Evolutionary conservation across 2,113 vertebrate species (phyloP).

Genomic region (Probosciger aterrimus): DNA sequence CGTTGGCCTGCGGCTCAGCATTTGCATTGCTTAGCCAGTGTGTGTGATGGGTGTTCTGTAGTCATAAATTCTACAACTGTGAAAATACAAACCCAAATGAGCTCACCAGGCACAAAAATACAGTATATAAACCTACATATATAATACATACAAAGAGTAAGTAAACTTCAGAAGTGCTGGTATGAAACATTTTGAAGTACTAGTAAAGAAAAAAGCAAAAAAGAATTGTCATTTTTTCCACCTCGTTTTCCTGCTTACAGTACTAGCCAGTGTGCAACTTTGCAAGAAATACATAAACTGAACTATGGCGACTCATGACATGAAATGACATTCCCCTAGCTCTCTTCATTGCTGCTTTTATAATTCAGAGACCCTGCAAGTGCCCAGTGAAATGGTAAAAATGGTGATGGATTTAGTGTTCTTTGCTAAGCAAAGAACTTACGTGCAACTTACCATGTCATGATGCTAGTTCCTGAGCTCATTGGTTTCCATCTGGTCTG

Average conservation of each 20-base stretch:
- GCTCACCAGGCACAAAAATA: background rate
- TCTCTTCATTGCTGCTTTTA: background rate
- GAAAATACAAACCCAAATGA: background rate
- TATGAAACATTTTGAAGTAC: background rate
- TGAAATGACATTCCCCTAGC: background rate
- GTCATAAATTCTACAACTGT: background rate
- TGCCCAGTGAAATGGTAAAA: background rate
- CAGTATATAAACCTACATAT: background rate
- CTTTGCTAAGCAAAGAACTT: background rate
- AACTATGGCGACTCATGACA: background rate
- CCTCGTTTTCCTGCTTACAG: background rate
- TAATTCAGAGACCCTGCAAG: background rate
- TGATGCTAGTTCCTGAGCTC: background rate
- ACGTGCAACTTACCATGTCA: background rate
- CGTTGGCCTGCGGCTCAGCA: background rate
- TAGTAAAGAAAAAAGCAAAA: background rate
- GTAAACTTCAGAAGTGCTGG: background rate
- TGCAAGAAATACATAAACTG: background rate
- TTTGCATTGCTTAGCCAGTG: fast-evolving
- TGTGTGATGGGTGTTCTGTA: background rate
- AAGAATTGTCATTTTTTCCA: background rate
- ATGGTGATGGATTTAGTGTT: background rate
- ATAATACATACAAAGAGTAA: background rate
- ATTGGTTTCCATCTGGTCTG: background rate
- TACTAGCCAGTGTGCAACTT: background rate